Evolutionary conservation across 2,888 invertebrate genomes (phyloP).

Genomic region (Platypus cylindrus): DNA sequence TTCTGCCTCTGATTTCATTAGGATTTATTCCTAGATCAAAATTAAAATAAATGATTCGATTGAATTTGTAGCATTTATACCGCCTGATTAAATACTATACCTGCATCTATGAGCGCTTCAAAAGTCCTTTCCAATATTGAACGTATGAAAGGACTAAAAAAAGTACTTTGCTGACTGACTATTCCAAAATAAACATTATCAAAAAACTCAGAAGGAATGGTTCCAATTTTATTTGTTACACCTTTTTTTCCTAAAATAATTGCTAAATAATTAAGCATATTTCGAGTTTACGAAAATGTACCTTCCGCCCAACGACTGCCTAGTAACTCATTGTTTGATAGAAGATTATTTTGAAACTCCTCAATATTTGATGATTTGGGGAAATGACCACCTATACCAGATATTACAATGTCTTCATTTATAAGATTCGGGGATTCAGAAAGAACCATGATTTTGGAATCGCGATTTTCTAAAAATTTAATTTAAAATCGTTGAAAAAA

Average conservation of each 20-base stretch:
- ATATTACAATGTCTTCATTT: no score
- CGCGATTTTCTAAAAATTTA: no score
- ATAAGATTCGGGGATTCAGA: no score
- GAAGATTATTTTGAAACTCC: no score
- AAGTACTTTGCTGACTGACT: slow-evolving; percentile 35
- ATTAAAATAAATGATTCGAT: no score
- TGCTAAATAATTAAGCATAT: no score
- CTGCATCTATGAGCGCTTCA: slow-evolving; percentile 38
- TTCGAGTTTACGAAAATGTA: no score
- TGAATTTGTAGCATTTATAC: no score
- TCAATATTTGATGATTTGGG: slow-evolving; percentile 46
- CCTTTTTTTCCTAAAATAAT: slow-evolving; percentile 29
- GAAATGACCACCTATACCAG: slow-evolving; percentile 40
- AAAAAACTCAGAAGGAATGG: slow-evolving; percentile 29
- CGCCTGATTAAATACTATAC: slow-evolving; percentile 24
- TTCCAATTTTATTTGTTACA: slow-evolving; percentile 30
- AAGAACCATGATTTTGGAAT: no score
- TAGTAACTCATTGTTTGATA: no score
- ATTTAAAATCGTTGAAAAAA: no score
- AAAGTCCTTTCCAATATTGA: slow-evolving; percentile 34
- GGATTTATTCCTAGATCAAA: slow-evolving; percentile 36
- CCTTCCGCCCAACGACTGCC: slow-evolving; percentile 29
- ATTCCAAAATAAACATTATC: slow-evolving; percentile 39
- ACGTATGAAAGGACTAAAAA: slow-evolving; percentile 38
- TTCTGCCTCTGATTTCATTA: slow-evolving; percentile 31